Conservation (phyloP, 2,888 invertebrate species). For the Orthosia cruda region DNA sequence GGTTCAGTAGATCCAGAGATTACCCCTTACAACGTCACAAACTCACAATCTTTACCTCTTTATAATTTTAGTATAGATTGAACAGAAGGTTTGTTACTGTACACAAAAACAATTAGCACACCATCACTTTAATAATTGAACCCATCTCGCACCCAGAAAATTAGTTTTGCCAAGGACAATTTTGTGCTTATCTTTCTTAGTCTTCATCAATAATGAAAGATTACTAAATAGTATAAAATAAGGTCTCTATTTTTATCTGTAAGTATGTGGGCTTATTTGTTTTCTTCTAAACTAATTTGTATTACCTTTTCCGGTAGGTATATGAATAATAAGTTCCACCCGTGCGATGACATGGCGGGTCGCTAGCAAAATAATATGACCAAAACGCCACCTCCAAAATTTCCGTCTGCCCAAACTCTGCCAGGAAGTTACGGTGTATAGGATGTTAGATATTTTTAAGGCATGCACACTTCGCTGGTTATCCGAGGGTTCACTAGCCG, state of each 20-base stretch:
- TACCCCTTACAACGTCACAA: too few species aligned
- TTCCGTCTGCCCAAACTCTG: constrained; percentile 24
- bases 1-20: too few species aligned
- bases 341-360: background rate
- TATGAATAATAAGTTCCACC: background rate
- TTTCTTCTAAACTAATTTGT: too few species aligned
- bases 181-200: too few species aligned
- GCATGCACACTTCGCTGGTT: constrained; percentile 69
- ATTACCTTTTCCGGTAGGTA: background rate
- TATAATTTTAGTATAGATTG: too few species aligned
- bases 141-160: background rate
- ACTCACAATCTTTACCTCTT: too few species aligned
- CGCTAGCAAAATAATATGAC: background rate
- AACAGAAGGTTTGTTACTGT: background rate
- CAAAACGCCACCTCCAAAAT: constrained; percentile 40
- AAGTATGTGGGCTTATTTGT: too few species aligned
- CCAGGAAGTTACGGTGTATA: constrained; percentile 64
- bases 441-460: constrained; percentile 74
- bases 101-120: background rate
- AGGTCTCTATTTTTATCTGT: too few species aligned
- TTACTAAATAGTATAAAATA: too few species aligned
- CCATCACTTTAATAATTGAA: background rate
- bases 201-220: too few species aligned
- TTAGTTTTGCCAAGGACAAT: background rate
- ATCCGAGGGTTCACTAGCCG: constrained; percentile 65